Base-by-base conservation (phyloP, 2,797 vertebrate genomes). In the Danio albolineatus region DNA sequence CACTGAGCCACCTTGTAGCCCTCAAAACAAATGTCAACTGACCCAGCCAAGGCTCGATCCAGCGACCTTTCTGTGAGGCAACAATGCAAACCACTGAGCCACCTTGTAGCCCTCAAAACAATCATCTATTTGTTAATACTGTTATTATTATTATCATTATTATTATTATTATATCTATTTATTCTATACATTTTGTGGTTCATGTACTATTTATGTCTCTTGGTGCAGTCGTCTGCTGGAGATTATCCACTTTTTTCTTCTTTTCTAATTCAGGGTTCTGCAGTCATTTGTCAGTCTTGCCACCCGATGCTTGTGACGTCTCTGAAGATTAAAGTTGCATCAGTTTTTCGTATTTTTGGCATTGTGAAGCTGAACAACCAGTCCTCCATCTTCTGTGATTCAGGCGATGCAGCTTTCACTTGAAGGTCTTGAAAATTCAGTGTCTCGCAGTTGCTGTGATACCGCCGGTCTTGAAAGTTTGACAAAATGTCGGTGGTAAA, bases 301-400 rank as follows among this genome's bases (percentile, higher is more conserved):
- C 44, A 51, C 59, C 62, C 4, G 38, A 51, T 38, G 14, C 17
- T 28, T 73, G 19, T 46, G 19, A 73, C 19, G 21, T 44, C 39
- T 73, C 36, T 71, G 36, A 71, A 71, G 36, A 71, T 54, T 19
- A 56, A 71, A 19, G 6, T 44, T 73, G 54, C 70, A 59, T 73
- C 70, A 43, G 10, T 17, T 56, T 17, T 28, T 51, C 38, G 6
- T 39, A 73, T 56, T 43, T 59, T 21, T 59, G 41, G 19, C 19
- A 28, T 28, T 21, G 39, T 28, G 70, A 41, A 56, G 17, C 39
- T 57, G 39, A 17, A 17, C 21, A 73, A 46, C 41, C 43, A 38
- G 10, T 6, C 21, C 70, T 44, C 69, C 70, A 72, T 71, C 7
- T 21, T 73, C 54, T 38, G 71, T 36, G 41, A 73, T 36, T 59